A percentile compares a stretch with the other conserved stretches of the same genome.
Conservation (phyloP, 2,888 invertebrate genomes). For the Tuta absoluta region DNA sequence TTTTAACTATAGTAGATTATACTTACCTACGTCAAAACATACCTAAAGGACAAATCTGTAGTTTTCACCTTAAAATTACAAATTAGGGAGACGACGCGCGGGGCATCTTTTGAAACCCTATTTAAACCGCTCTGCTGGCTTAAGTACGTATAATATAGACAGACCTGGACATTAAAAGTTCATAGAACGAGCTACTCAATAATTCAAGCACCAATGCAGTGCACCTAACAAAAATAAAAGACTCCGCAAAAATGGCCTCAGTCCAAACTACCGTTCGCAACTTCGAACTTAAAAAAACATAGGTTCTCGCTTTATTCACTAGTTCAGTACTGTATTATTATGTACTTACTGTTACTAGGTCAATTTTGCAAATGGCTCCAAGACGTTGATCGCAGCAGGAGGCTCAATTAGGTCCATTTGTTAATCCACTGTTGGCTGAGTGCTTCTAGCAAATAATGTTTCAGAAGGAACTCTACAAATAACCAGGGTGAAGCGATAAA, state of each 20-base stretch:
- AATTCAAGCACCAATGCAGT: slow-evolving; percentile 25
- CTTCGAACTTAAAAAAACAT: neutral
- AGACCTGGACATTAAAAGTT: neutral
- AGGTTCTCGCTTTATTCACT: slow-evolving; percentile 9
- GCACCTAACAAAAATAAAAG: slow-evolving; percentile 10
- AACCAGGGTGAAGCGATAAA: too few relatives aligned
- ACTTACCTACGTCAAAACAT: too few relatives aligned
- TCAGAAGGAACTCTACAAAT: too few relatives aligned
- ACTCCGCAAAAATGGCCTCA: slow-evolving; percentile 1
- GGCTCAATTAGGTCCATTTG: slow-evolving; percentile 52
- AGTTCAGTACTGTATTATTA: slow-evolving; percentile 21
- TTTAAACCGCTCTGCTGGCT: too few relatives aligned
- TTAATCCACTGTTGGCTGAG: slow-evolving; percentile 47
- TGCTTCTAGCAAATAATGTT: slow-evolving; percentile 12
- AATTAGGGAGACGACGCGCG: too few relatives aligned
- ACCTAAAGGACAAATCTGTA: too few relatives aligned
- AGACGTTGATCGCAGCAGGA: slow-evolving; percentile 37
- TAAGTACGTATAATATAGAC: too few relatives aligned
- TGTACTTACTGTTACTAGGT: slow-evolving; percentile 18
- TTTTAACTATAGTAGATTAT: too few relatives aligned
- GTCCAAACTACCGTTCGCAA: neutral
- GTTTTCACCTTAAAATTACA: too few relatives aligned
- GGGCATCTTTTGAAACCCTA: too few relatives aligned
- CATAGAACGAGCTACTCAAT: neutral
- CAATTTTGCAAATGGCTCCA: slow-evolving; percentile 24